Conservation (phyloP, 1,140 invertebrate genomes). For the Aethina tumida region DNA sequence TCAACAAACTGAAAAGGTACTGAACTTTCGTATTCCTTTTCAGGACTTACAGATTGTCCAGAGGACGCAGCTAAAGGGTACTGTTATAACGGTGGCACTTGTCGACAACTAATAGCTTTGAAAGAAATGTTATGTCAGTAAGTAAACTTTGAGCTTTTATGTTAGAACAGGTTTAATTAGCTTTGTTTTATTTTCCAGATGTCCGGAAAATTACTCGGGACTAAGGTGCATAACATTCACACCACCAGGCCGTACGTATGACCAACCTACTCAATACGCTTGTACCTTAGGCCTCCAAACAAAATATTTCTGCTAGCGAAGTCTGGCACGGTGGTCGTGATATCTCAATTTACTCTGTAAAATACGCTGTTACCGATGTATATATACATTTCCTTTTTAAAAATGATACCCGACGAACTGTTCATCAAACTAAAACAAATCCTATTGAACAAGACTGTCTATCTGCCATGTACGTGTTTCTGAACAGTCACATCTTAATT, state of each 20-base stretch:
- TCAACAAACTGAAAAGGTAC: constrained; percentile 5
- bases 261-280: constrained; percentile 22
- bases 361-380: constrained; percentile 25
- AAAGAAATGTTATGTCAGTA: constrained; percentile 23
- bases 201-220: constrained; percentile 71
- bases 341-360: constrained; percentile 13
- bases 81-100: constrained; percentile 23
- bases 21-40: constrained; percentile 11
- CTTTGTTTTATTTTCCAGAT: constrained; percentile 51
- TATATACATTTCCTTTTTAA: constrained; percentile 15
- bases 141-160: constrained; percentile 12
- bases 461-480: constrained; percentile 9
- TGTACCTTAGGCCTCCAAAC: constrained; percentile 28
- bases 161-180: background rate
- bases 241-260: constrained; percentile 30
- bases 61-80: constrained; percentile 10
- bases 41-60: constrained; percentile 18
- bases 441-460: constrained; percentile 31
- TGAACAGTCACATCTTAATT: constrained; percentile 7
- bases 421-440: constrained; percentile 31
- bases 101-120: constrained; percentile 11
- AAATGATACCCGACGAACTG: constrained; percentile 19
- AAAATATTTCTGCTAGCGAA: constrained; percentile 24
- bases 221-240: constrained; percentile 60
- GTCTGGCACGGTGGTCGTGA: background rate